Conservation (phyloP, 2,888 invertebrate species). For the Hyalella azteca region DNA sequence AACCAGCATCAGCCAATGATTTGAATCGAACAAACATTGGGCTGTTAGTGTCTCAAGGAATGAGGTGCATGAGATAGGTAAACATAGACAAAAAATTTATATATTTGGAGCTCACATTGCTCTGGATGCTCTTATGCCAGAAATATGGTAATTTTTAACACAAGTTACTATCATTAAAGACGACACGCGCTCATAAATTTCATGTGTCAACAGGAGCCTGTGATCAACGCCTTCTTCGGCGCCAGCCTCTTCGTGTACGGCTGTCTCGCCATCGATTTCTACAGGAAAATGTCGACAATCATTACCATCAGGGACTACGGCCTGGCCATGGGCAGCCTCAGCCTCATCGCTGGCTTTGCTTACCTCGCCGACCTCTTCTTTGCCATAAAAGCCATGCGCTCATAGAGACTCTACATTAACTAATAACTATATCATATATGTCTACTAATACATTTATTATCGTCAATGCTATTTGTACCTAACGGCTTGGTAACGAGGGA, state of each 20-base stretch:
- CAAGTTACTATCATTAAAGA: not conserved
- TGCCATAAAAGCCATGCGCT: no score
- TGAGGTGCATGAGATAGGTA: not conserved
- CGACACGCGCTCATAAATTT: not conserved
- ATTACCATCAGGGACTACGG: not conserved
- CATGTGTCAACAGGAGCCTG: not conserved
- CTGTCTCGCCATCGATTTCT: not conserved
- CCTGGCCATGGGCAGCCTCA: constrained; percentile 24
- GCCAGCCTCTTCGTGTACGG: not conserved
- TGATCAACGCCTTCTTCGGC: not conserved
- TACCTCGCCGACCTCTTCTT: constrained; percentile 37
- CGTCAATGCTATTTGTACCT: no score
- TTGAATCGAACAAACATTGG: not conserved
- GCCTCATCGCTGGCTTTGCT: constrained; percentile 26
- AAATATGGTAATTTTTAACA: not conserved
- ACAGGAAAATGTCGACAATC: not conserved
- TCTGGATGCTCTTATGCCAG: not conserved
- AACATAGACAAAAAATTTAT: not conserved
- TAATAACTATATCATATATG: no score
- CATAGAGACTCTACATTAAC: no score
- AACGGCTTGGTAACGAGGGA: no score
- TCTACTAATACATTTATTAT: no score
- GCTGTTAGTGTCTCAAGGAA: not conserved
- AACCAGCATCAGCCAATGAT: no score
- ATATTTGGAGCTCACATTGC: not conserved